Evolutionary conservation across 2,113 vertebrate species (phyloP).

Genomic region (Tinamus guttatus): DNA sequence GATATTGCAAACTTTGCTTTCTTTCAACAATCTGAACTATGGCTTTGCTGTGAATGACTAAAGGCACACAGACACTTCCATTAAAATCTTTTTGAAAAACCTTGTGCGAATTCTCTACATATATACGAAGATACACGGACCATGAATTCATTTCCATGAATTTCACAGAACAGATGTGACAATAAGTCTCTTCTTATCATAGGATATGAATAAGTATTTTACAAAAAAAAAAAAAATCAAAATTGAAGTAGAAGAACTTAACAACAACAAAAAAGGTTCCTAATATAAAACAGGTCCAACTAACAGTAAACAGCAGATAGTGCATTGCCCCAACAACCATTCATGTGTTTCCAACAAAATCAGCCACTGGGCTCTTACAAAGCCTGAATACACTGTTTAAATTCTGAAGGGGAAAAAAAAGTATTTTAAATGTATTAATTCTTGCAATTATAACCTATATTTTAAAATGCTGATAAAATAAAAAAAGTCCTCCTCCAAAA

Average conservation of each 20-base stretch:
- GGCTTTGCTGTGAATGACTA: neutral
- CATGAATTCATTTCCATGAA: neutral
- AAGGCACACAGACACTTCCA: neutral
- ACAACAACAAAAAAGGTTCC: neutral
- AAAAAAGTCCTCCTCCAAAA: no score
- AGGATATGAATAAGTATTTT: neutral
- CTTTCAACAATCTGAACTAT: neutral
- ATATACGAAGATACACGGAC: neutral
- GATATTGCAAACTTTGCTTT: neutral
- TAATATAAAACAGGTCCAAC: neutral
- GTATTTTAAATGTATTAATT: neutral
- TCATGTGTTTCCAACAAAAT: neutral
- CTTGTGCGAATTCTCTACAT: neutral
- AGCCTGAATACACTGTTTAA: neutral
- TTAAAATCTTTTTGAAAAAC: neutral
- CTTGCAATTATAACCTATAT: neutral
- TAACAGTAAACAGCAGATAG: neutral
- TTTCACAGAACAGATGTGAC: neutral
- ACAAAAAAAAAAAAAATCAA: conserved; percentile 20
- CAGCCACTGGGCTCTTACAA: neutral
- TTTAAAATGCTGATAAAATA: neutral
- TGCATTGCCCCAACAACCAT: neutral
- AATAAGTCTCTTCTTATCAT: neutral
- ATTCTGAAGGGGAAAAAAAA: neutral
- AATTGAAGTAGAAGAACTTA: neutral